A percentile compares a stretch with the other conserved stretches of the same genome.
Evolutionary conservation across 2,888 invertebrate genomes (phyloP).

Genomic region (Troglohyphantes excavatus): DNA sequence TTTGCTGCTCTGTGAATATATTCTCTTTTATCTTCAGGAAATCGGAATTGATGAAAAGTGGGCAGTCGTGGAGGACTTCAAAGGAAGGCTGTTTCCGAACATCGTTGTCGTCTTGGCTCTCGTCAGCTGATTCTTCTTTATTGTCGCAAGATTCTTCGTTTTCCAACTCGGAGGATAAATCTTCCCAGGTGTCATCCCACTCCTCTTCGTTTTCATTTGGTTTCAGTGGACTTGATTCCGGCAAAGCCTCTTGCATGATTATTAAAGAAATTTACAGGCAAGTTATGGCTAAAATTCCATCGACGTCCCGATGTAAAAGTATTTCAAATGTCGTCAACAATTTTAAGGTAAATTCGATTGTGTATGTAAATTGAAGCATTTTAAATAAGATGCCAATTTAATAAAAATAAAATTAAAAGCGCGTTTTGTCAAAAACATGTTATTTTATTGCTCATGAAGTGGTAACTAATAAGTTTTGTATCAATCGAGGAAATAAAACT

Average conservation of each 20-base stretch:
- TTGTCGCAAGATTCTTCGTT: not conserved
- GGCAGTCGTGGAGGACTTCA: not conserved
- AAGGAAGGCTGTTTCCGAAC: conserved; percentile 8
- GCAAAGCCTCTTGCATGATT: conserved; percentile 7
- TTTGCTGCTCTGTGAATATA: conserved; percentile 20
- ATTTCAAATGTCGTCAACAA: no score
- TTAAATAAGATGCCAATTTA: no score
- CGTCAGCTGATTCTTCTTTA: not conserved
- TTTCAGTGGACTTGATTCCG: not conserved
- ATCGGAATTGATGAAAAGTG: not conserved
- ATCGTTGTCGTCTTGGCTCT: not conserved
- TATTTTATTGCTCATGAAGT: no score
- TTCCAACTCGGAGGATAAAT: conserved; percentile 10
- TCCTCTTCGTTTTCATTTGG: not conserved
- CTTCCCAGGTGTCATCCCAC: conserved; percentile 11
- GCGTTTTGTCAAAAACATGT: no score
- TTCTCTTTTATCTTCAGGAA: conserved; percentile 5
- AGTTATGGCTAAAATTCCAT: no score
- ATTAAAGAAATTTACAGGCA: no score
- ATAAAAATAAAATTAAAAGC: no score
- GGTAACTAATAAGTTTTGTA: no score
- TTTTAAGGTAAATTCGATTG: no score
- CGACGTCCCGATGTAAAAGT: no score
- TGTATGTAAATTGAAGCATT: no score
- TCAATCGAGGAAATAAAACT: no score